phyloP scores from a whole-genome alignment of 2,797 vertebrate genomes.

The Gallinago solitaria region DNA sequence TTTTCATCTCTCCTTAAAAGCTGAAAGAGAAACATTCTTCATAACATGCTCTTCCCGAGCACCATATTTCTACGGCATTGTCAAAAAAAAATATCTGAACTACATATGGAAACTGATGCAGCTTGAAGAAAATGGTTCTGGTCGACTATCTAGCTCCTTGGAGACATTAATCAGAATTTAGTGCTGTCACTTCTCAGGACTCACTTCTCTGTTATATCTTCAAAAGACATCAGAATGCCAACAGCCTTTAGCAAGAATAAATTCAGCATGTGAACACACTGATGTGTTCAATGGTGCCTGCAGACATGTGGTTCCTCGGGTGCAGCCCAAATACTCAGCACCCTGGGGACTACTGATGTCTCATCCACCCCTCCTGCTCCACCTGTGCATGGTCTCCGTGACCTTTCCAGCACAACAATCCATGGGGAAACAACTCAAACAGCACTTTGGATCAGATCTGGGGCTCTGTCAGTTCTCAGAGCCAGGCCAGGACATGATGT shows the following conservation, averaged over 20 bases:
- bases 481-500: not conserved
- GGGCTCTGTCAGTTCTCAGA: not conserved
- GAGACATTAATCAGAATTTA: conserved; percentile 43
- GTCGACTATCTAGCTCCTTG: conserved; percentile 6
- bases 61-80: not conserved
- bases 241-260: not conserved
- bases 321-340: not conserved
- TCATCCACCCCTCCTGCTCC: not conserved
- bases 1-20: not conserved
- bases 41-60: not conserved
- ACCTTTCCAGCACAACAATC: not conserved
- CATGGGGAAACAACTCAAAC: not conserved
- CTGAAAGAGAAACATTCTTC: not conserved
- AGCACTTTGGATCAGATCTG: not conserved
- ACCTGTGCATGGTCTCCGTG: accelerated
- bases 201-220: not conserved
- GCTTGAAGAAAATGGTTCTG: conserved; percentile 3
- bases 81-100: not conserved
- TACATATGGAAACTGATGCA: not conserved
- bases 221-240: conserved; percentile 8
- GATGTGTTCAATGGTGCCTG: not conserved
- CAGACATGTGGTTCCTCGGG: not conserved
- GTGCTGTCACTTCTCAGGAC: conserved; percentile 24
- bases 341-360: not conserved
- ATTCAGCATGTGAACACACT: not conserved